Base-by-base conservation (phyloP, 2,888 invertebrate genomes). In the Odontothrips loti region DNA sequence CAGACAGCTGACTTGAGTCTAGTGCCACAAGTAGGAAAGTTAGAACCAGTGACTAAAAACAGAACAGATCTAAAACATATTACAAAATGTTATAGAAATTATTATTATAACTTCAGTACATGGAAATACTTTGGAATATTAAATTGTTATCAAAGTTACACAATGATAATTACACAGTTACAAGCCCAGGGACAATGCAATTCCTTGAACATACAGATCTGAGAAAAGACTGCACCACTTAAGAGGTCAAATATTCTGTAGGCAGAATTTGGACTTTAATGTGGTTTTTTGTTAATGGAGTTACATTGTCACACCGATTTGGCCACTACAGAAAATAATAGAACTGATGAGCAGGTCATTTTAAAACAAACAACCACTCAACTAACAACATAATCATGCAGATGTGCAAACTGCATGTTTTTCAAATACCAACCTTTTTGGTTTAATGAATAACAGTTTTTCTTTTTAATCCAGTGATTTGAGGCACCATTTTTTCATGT, bases 361-460 rank as follows among this genome's bases (percentile, higher is more conserved):
- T 58, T 58, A 58, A 58, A 58, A 58, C 58, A 58, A 58, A 58
- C 58, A 58, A 58, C 58, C 58, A 58, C 58, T 58, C 58, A 58
- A 20, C 58, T 6, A 58, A 17, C 20, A 58, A 20, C 17, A 58
- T 51, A 6, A 51, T 43, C 34, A 43, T 43, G 34, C 34, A 43
- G 34, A 43, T 43, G 34, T 43, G 34, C 34, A 43, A 43, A 43
- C 34, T 43, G 34, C 34, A 43, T 43, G 34, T 43, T 43, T 43
- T 43, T 43, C 34, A 43, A n/a, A 43, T 43, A 43, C 34, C 34
- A 43, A 43, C 34, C 34, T 43, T 43, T 43, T 43, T 43, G 34
- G 34, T 43, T 43, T 43, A 43, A 43, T 43, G 34, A 43, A 43
- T 43, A 43, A 4, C 34, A 43, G 34, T 43, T 43, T 43, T 43